phyloP scores from a whole-genome alignment of 2,113 vertebrate species.

The Geococcyx californianus region DNA sequence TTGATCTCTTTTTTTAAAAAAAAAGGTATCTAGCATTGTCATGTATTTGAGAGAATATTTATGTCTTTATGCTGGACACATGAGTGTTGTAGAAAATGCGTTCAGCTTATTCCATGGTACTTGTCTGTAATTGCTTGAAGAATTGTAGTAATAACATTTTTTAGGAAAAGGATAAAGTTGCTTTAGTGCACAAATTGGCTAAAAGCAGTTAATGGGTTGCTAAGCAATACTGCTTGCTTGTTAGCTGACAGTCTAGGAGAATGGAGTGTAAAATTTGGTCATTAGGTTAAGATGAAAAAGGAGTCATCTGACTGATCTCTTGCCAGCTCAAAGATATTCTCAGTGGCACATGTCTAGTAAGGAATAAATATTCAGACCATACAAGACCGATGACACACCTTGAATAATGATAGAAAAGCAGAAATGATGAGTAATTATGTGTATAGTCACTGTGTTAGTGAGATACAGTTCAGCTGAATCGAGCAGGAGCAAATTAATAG shows the following conservation, averaged over 20 bases:
- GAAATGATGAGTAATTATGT: background rate
- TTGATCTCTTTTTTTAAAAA: background rate
- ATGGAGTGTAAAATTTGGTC: background rate
- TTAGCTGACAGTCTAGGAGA: background rate
- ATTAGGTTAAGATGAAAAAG: background rate
- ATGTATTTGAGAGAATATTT: background rate
- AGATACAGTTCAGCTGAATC: background rate
- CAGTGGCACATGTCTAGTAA: background rate
- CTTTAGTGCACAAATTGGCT: background rate
- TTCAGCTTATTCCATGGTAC: background rate
- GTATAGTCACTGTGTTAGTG: background rate
- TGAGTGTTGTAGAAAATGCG: background rate
- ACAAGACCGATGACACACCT: background rate
- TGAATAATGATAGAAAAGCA: background rate
- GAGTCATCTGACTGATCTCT: background rate
- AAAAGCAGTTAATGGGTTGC: conserved; percentile 11
- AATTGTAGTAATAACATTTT: background rate
- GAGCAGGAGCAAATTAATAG: background rate
- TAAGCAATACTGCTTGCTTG: conserved; percentile 7
- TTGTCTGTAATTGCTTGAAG: background rate
- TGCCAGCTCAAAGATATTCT: background rate
- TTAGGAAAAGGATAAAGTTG: background rate
- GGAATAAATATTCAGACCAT: background rate
- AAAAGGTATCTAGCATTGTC: background rate
- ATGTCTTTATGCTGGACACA: background rate